These are phyloP conservation scores for Phyto melanocephala DNA, from an alignment of 2,888 invertebrate species.

Conservation along the genomic window DNA sequence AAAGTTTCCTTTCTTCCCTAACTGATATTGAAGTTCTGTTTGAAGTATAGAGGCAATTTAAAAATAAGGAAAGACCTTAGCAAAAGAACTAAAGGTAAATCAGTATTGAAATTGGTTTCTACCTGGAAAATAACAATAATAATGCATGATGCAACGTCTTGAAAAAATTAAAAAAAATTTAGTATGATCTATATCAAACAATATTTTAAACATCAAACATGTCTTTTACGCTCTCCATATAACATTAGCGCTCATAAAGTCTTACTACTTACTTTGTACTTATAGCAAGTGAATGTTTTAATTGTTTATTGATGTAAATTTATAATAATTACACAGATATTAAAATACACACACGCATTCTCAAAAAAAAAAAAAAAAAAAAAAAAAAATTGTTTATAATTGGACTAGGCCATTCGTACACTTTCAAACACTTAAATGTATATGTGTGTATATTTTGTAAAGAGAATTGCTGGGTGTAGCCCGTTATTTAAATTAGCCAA, in stretches of 20 bases:
- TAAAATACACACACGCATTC: neutral
- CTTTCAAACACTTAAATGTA: neutral
- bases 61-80: neutral
- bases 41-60: neutral
- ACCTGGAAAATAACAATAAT: neutral
- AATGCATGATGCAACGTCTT: too few relatives aligned
- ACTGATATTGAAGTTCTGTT: neutral
- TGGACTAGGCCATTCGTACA: too few relatives aligned
- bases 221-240: neutral
- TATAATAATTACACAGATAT: slow-evolving; percentile 33
- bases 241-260: neutral
- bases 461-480: slow-evolving; percentile 40
- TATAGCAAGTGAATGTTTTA: slow-evolving; percentile 20
- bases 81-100: neutral
- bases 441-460: neutral
- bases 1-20: neutral
- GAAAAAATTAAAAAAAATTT: too few relatives aligned
- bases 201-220: neutral
- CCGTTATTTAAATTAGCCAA: slow-evolving; percentile 29
- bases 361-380: too few relatives aligned
- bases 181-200: too few relatives aligned
- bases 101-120: neutral
- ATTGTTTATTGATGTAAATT: slow-evolving; percentile 51
- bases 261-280: neutral
- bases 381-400: too few relatives aligned